phyloP scores from a whole-genome alignment of 1,140 invertebrate species.

The Ephestia elutella region DNA sequence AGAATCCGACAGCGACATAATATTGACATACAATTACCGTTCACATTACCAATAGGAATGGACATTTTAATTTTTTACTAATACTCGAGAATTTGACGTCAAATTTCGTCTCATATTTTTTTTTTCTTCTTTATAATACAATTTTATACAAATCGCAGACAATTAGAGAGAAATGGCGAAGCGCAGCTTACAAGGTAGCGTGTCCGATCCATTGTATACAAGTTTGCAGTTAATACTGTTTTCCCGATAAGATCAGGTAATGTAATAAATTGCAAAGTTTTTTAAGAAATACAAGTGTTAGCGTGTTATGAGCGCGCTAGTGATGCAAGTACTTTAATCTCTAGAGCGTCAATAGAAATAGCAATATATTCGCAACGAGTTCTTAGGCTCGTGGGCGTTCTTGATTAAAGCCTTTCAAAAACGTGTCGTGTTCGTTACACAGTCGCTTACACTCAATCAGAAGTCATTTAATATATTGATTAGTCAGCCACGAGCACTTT shows the following conservation, averaged over 20 bases:
- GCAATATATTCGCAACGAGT: too few species aligned
- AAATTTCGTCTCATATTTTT: constrained; percentile 26
- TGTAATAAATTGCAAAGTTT: neutral
- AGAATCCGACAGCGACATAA: constrained; percentile 50
- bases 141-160: constrained; percentile 26
- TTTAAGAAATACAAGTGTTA: too few species aligned
- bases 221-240: neutral
- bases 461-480: too few species aligned
- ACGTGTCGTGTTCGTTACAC: too few species aligned
- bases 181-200: neutral
- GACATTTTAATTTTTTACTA: constrained; percentile 26
- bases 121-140: constrained; percentile 18
- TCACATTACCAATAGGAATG: constrained; percentile 38
- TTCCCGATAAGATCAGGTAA: neutral
- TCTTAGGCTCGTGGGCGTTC: too few species aligned
- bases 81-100: constrained; percentile 29
- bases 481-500: neutral
- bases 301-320: too few species aligned
- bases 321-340: too few species aligned
- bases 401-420: too few species aligned
- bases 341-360: too few species aligned
- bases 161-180: constrained; percentile 13
- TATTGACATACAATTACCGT: constrained; percentile 33
- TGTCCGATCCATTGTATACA: neutral
- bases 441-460: too few species aligned